Conservation (phyloP, 2,888 invertebrate genomes). For the Hypsopygia costalis region DNA sequence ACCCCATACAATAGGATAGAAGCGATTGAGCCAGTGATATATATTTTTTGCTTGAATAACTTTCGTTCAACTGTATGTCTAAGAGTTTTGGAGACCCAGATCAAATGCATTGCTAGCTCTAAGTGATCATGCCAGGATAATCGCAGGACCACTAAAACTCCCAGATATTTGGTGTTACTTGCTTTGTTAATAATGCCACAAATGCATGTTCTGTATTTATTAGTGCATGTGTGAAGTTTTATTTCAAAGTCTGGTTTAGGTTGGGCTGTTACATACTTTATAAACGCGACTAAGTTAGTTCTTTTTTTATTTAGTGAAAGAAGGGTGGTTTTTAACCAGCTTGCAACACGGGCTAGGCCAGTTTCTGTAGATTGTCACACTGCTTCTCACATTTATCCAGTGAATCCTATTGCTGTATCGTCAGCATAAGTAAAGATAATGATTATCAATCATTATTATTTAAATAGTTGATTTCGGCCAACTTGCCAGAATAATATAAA, state of each 20-base stretch:
- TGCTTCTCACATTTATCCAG: constrained; percentile 7
- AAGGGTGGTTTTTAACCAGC: constrained; percentile 4
- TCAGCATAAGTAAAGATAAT: constrained; percentile 15
- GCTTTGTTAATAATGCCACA: constrained; percentile 7
- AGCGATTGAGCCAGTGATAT: too few species aligned
- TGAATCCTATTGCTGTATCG: constrained; percentile 13
- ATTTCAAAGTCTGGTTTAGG: constrained; percentile 9
- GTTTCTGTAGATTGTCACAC: neutral
- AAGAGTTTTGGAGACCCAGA: too few species aligned
- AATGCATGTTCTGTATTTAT: neutral
- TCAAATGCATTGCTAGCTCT: neutral
- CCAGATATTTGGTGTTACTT: constrained; percentile 2
- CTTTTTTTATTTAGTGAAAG: constrained; percentile 9
- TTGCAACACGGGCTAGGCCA: neutral
- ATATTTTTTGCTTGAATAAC: too few species aligned
- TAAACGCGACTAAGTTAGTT: constrained; percentile 11
- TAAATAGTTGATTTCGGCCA: too few species aligned
- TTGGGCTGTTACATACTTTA: constrained; percentile 1
- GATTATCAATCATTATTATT: too few species aligned
- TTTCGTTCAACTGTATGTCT: too few species aligned
- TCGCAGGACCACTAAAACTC: constrained; percentile 7
- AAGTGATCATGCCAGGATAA: constrained; percentile 7
- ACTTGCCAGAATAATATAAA: too few species aligned
- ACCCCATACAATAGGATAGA: too few species aligned
- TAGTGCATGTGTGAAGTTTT: constrained; percentile 4